Conservation (phyloP, 92 coral and sea anemone species). For the Diadumene lineata region DNA sequence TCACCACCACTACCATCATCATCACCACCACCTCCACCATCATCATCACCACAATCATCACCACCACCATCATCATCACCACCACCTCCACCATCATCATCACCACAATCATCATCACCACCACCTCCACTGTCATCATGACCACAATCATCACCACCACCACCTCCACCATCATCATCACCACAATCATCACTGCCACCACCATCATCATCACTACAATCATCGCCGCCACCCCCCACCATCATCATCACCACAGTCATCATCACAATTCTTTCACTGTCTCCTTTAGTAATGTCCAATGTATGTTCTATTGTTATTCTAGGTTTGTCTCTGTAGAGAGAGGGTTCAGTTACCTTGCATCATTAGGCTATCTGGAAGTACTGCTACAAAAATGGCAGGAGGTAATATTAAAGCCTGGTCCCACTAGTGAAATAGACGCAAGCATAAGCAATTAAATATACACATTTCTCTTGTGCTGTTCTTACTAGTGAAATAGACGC, state of each 20-base stretch:
- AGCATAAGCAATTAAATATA: no score
- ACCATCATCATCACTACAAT: neutral
- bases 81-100: neutral
- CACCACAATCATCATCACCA: neutral
- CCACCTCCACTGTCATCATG: neutral
- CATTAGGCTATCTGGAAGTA: constrained; percentile 64
- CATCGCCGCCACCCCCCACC: neutral
- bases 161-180: neutral
- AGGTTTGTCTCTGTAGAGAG: constrained; percentile 95
- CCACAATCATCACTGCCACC: neutral
- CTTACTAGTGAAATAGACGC: no score
- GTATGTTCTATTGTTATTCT: no score
- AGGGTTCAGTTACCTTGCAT: constrained; percentile 74
- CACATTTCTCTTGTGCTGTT: no score
- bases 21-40: neutral
- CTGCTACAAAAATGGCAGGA: constrained; percentile 85
- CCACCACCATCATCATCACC: neutral
- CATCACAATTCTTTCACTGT: neutral
- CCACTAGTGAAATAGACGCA: no score
- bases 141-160: neutral
- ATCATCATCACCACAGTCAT: neutral
- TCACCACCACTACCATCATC: neutral
- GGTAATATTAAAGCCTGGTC: no score
- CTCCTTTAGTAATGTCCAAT: neutral
- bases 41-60: neutral